Evolutionary conservation across 2,113 vertebrate species (phyloP).

Genomic region (Laterallus jamaicensis): DNA sequence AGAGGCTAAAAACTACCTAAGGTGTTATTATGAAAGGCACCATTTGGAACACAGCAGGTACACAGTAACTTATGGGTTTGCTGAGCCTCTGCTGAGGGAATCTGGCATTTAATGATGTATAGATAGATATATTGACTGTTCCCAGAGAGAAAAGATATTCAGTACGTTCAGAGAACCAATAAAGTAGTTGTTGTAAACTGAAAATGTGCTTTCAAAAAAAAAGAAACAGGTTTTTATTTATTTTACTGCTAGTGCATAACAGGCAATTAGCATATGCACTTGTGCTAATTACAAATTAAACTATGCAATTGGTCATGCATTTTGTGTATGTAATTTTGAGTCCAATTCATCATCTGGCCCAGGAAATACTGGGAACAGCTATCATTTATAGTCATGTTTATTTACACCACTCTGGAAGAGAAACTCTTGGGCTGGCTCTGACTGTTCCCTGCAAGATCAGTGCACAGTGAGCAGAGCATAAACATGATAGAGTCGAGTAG

Average conservation of each 20-base stretch:
- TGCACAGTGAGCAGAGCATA: not conserved
- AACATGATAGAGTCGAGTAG: not conserved
- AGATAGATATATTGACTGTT: not conserved
- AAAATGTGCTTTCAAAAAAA: not conserved
- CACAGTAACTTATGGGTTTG: not conserved
- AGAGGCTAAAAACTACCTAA: not conserved
- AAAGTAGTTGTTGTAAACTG: not conserved
- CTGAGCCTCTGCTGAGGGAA: not conserved
- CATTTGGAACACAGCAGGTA: not conserved
- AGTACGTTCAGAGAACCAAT: not conserved
- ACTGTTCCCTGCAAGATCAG: not conserved
- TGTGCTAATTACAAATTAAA: constrained; percentile 10
- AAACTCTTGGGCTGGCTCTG: not conserved
- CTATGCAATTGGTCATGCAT: not conserved
- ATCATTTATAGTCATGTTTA: not conserved
- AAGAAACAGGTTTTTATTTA: not conserved
- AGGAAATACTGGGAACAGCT: not conserved
- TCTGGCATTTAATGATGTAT: not conserved
- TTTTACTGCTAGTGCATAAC: not conserved
- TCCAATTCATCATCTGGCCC: not conserved
- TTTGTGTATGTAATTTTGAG: constrained; percentile 6
- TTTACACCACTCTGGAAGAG: not conserved
- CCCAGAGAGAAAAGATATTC: not conserved
- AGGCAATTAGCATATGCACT: constrained; percentile 6
- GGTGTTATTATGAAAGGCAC: not conserved